A percentile compares a stretch with the other conserved stretches of the same genome.
Conservation (phyloP, 1,140 invertebrate species). For the Eueides isabella region DNA sequence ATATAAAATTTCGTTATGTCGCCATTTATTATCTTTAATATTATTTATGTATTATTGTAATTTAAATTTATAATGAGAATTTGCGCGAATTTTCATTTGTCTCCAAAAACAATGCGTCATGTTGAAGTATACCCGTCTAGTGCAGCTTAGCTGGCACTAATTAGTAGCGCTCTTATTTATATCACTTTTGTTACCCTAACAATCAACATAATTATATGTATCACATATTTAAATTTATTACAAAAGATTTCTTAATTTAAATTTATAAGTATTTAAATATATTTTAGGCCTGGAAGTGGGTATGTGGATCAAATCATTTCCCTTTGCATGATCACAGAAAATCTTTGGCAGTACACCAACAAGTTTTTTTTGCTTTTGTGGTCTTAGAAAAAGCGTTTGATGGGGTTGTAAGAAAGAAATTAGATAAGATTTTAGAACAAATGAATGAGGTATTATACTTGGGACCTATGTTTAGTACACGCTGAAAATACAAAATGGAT, state of each 20-base stretch:
- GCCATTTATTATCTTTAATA: background rate
- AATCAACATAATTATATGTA: background rate
- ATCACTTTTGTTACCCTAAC: conserved; percentile 2
- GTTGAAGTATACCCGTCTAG: conserved; percentile 5
- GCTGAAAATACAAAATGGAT: too few species aligned
- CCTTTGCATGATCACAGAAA: too few species aligned
- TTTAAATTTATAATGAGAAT: background rate
- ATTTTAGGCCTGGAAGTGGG: too few species aligned
- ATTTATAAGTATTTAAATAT: background rate
- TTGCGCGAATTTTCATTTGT: background rate
- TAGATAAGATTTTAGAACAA: too few species aligned
- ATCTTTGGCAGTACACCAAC: too few species aligned
- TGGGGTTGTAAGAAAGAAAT: too few species aligned
- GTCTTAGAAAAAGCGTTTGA: too few species aligned
- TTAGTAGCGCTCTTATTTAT: conserved; percentile 7
- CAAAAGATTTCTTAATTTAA: background rate
- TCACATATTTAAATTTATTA: background rate
- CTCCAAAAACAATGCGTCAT: conserved; percentile 9
- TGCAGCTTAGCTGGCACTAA: conserved; percentile 5
- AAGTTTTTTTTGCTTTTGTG: too few species aligned
- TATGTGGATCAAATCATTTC: too few species aligned
- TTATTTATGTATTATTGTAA: background rate
- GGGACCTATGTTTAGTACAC: too few species aligned
- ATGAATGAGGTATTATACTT: too few species aligned
- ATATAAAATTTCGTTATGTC: background rate